Base-by-base conservation (phyloP, 2,113 vertebrate genomes). In the Ptyas mucosa region DNA sequence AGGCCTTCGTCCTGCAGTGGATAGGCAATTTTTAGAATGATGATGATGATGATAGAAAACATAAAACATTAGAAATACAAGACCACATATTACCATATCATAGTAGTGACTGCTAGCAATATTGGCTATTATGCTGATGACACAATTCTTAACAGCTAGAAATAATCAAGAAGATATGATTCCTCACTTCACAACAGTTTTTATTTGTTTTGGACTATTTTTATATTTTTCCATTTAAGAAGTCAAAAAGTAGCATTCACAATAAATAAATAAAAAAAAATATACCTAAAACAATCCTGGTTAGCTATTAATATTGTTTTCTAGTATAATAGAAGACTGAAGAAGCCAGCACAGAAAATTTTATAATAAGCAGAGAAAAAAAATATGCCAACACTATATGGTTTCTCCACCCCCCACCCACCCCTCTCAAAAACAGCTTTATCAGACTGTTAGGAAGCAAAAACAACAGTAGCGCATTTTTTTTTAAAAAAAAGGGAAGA, bases 91-190 rank as follows among this genome's bases (percentile, higher is more conserved):
- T 93, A 43, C 49, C 21, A 21, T 58, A 55, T 55, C 9, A 92
- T 54, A 58, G 87, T 87, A 95, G 0, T 75, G 14, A 1, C 3
- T 3, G 10, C 2, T 34, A 90, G 46, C 6, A 91, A 53, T 3
- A 18, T 12, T 20, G 0, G 0, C 29, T 43, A 15, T 91, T 87
- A 85, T 91, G 57, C n/a, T 43, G 90, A 91, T 39, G 1, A 61
- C 54, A 85, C 53, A 24, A 29, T 90, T 93, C 21, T 23, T 90
- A 90, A 61, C 26, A 93, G 34, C 39, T 81, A 69, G 52, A 94
- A 93, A 90, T 8, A 87, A 21, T 52, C 53, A 26, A 55, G n/a
- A 85, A 20, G 5, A 52, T 52, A 69, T 3, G 61, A 21, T 21
- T 14, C 1, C n/a, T 24, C 1, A 15, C 2, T 86, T 20, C 39